Evolutionary conservation across 2,888 invertebrate genomes (phyloP), one percentile per base, ranked within the genome.

Genomic region (Pandemis heparana): DNA sequence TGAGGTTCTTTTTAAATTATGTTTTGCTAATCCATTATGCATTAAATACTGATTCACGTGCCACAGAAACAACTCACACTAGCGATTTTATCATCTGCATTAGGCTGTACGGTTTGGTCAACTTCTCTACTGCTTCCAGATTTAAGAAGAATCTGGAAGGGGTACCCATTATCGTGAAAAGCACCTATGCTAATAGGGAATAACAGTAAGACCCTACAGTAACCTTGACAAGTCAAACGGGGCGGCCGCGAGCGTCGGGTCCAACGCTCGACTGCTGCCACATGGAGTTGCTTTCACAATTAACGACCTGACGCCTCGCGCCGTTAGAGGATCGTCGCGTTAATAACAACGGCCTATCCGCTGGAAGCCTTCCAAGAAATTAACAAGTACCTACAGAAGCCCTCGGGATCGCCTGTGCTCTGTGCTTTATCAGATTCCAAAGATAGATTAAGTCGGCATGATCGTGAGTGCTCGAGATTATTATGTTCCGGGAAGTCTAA

Each of bases 211-310:
- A 51, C 1, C 53, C 16, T 7, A 53, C 23, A 18, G 56, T 14
- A 67, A 43, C 43, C 43, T 18, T 66, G 60, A 16, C 51, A 71
- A 51, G 18, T 68, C 39, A 59, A 68, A 68, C 63, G 38, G n/a
- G 39, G 23, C 70, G 43, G 76, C 78, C 82, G 80, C 81, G 78
- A 77, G 82, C 80, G 78, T 78, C 75, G 76, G 78, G 78, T 85
- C 85, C 80, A 82, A 83, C 81, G 84, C 78, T 78, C 76, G 78
- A 76, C 16, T 73, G 74, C 79, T 77, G 79, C 78, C 77, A 77
- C 79, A 78, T 82, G 80, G 79, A 79, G 79, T 82, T 82, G 80
- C 80, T 83, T 89, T 87, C 86, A 86, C 83, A 89, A 86, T 87
- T 87, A 88, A 83, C 87, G 84, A 81, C 81, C 78, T 77, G 77